Conservation (phyloP, 2,113 vertebrate genomes). For the Sapayoa aenigma region DNA sequence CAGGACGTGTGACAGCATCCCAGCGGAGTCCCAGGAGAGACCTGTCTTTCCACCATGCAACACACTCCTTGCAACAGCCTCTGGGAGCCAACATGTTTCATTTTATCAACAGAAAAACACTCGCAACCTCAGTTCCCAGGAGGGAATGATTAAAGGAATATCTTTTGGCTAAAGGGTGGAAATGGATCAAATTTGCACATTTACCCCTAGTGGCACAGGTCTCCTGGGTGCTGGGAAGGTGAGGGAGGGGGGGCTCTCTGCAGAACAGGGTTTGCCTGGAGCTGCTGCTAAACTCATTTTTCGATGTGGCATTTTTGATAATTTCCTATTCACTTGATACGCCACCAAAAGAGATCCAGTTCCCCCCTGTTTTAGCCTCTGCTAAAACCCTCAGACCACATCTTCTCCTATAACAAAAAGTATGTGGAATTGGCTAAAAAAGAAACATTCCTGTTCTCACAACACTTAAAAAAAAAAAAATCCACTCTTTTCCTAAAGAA, state of each 20-base stretch:
- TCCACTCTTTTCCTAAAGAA: conserved; percentile 28
- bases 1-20: background rate
- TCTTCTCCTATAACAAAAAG: conserved; percentile 68
- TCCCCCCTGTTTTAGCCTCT: conserved; percentile 67
- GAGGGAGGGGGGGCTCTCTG: background rate
- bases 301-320: background rate
- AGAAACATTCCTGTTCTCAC: conserved; percentile 65
- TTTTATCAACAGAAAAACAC: background rate
- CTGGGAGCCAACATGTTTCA: background rate
- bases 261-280: background rate
- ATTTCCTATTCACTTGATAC: conserved; percentile 47
- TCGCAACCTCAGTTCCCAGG: background rate
- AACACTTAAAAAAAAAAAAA: conserved; percentile 37
- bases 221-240: background rate
- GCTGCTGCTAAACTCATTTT: conserved; percentile 17
- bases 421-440: conserved; percentile 67
- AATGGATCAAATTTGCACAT: background rate
- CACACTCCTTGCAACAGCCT: fast-evolving
- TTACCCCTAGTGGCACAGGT: background rate
- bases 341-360: conserved; percentile 50
- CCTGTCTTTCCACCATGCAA: background rate
- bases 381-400: conserved; percentile 63
- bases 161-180: background rate
- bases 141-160: background rate
- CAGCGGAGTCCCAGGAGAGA: background rate